Base-by-base conservation (phyloP, 2,888 invertebrate species). In the Heterodera filipjevi region DNA sequence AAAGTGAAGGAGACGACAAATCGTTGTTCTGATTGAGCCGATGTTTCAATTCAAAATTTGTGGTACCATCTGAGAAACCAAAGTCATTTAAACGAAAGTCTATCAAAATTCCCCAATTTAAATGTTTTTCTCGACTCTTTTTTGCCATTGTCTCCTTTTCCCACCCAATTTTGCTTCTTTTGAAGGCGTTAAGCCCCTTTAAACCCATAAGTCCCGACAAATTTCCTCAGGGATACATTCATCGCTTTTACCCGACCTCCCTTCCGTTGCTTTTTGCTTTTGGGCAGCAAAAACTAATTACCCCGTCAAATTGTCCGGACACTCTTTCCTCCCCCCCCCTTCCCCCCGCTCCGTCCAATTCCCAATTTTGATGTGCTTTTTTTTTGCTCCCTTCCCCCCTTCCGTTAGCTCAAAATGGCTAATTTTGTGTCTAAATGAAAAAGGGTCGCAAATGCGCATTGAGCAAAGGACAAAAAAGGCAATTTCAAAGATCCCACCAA, bases 281-380 rank as follows among this genome's bases (percentile, higher is more conserved):
- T n/a, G 2, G 59, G n/a, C 59, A 59, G 59, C 27, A 68, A 68
- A 68, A 68, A 68, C 68, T 68, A 68, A 68, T 68, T 68, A 68
- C 33, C 33, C 68, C 33, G 27, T 27, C 27, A 59, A 59, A 59
- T 59, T 19, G 53, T 19, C 6, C 6, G 22, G 53, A 22, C 19
- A 16, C 22, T 53, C 53, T 53, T 12, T 2, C 39, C 12, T 12
- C 39, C 8, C 12, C 39, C 1, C 39, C 39, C 39, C 12, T 12
- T 39, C 12, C 12, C 12, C 39, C 39, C 39, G 6, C 53, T 53
- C 53, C 59, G 59, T 5, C 59, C 27, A n/a, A 27, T 59, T 59
- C 27, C 53, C 27, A 59, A 59, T 59, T 59, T 59, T 59, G 59
- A 59, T 59, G 59, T 59, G 59, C 27, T 27, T 59, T 59, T n/a